phyloP scores from a whole-genome alignment of 2,888 invertebrate genomes.

The Pachliopta kotzebuea region DNA sequence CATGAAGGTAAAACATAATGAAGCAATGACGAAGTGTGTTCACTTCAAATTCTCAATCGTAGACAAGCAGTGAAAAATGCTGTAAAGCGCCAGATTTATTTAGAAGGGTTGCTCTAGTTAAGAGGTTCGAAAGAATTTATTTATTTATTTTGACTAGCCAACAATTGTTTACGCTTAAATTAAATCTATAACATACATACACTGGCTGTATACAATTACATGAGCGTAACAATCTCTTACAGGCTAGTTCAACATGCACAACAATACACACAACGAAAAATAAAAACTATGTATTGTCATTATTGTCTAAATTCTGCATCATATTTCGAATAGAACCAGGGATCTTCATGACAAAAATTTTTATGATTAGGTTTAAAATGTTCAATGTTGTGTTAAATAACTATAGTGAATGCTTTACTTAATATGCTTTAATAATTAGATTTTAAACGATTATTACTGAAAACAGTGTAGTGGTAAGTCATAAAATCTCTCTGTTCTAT shows the following conservation, averaged over 20 bases:
- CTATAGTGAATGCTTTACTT: not conserved
- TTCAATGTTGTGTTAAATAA: not conserved
- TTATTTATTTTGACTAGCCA: no score
- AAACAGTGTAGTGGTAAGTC: not conserved
- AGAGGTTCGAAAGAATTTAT: not conserved
- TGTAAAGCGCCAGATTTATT: not conserved
- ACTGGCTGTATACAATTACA: no score
- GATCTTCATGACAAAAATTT: not conserved
- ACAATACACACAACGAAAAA: no score
- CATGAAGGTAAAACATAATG: not conserved
- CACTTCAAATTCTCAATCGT: not conserved
- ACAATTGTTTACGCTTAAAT: no score
- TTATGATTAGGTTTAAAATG: not conserved
- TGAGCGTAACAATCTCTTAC: no score
- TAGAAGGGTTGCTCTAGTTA: no score
- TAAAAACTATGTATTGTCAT: no score
- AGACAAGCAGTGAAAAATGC: not conserved
- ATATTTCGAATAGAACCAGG: not conserved
- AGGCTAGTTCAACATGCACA: no score
- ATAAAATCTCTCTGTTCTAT: not conserved
- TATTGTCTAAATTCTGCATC: not conserved
- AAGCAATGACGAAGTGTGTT: not conserved
- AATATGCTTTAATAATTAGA: not conserved
- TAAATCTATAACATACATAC: no score
- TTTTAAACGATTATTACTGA: not conserved